Conservation (phyloP, 2,113 vertebrate genomes). For the Podilymbus podiceps region DNA sequence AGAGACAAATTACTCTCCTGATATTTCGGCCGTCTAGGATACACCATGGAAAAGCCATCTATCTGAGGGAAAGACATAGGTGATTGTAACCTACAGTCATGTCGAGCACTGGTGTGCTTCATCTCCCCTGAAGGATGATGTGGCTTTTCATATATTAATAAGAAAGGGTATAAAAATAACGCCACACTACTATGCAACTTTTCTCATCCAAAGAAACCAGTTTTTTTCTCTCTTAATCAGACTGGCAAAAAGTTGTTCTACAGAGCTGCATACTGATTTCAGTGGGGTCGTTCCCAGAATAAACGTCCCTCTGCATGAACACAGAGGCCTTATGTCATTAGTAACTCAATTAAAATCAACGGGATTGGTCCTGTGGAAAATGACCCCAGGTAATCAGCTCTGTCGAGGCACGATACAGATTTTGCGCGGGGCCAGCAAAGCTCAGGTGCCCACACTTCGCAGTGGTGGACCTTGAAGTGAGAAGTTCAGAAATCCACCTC, state of each 20-base stretch:
- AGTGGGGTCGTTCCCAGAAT: not conserved
- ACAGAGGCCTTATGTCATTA: not conserved
- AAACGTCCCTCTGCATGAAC: not conserved
- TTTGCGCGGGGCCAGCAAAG: not conserved
- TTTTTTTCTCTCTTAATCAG: not conserved
- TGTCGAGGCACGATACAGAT: not conserved
- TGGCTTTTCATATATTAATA: not conserved
- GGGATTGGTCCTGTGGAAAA: not conserved
- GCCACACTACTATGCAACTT: not conserved
- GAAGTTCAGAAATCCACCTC: not conserved
- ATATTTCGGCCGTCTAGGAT: slow-evolving; percentile 24
- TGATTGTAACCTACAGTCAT: not conserved
- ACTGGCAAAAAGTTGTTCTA: not conserved
- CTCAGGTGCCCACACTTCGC: not conserved
- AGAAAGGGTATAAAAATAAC: not conserved
- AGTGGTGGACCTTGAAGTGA: not conserved
- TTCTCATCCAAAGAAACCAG: not conserved
- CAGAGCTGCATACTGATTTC: not conserved
- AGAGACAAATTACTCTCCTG: slow-evolving; percentile 54
- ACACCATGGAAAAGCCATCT: slow-evolving; percentile 10
- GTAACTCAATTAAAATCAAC: not conserved
- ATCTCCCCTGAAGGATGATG: not conserved
- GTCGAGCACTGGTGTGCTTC: not conserved
- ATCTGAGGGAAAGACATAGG: not conserved
- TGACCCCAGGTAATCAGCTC: not conserved